These are phyloP conservation scores for Pyrocephalus nanus DNA, from an alignment of 2,797 vertebrate species.

Conservation along the genomic window DNA sequence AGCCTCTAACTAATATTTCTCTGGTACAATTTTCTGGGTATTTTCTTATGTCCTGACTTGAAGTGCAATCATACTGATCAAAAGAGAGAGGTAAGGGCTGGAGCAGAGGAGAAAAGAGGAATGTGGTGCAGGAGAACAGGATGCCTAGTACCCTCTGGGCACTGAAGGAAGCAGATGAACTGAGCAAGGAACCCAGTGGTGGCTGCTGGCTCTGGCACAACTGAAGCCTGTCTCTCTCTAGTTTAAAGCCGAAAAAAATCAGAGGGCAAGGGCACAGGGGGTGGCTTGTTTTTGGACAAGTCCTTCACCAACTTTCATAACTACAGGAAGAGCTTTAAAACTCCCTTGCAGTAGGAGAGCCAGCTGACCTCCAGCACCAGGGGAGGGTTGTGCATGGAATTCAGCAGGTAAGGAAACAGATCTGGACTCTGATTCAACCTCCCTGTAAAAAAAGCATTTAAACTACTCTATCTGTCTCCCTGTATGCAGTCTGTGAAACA, in stretches of 20 bases:
- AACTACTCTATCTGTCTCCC: background rate
- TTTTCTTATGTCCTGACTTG: background rate
- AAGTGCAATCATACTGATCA: background rate
- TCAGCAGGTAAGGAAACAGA: background rate
- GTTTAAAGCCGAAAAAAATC: background rate
- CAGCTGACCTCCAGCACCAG: background rate
- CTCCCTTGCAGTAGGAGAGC: background rate
- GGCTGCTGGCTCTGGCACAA: background rate
- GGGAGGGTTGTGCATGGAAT: background rate
- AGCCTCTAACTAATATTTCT: background rate
- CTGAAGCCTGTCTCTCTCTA: background rate
- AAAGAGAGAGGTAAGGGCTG: background rate
- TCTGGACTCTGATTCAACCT: background rate
- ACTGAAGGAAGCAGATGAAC: background rate
- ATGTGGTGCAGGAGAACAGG: background rate
- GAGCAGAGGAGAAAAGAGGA: background rate
- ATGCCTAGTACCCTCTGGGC: background rate
- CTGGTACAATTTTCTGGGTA: background rate
- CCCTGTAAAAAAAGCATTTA: background rate
- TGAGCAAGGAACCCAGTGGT: fast-evolving
- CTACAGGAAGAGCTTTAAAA: background rate
- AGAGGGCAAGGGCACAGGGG: fast-evolving
- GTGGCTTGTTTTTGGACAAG: background rate
- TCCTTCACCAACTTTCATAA: background rate
- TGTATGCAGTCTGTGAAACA: background rate